Conservation (phyloP, 2,888 invertebrate genomes). For the Acrocera orbiculus region DNA sequence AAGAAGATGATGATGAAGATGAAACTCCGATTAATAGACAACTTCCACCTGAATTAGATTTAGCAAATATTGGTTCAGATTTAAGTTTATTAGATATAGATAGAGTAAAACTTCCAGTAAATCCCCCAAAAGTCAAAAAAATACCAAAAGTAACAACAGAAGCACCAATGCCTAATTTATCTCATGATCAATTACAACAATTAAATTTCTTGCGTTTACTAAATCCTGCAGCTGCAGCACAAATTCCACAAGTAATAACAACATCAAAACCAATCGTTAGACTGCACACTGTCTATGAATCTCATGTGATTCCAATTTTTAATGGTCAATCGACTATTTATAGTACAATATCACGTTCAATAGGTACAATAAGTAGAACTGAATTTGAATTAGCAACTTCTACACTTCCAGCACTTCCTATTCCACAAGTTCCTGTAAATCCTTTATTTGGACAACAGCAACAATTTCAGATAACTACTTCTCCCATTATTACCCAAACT, state of each 20-base stretch:
- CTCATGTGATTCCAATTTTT: constrained; percentile 61
- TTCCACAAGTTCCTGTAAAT: constrained; percentile 31
- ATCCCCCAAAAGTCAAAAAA: constrained; percentile 21
- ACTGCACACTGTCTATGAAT: constrained; percentile 63
- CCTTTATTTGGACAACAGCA: constrained; percentile 43
- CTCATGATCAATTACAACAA: constrained; percentile 50
- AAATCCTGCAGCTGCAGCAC: constrained; percentile 45
- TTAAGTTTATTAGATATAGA: constrained; percentile 55
- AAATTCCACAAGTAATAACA: constrained; percentile 53
- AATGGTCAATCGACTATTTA: constrained; percentile 57
- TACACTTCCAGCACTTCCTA: constrained; percentile 42
- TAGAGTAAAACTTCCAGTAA: constrained; percentile 39
- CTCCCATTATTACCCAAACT: constrained; percentile 64
- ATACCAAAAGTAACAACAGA: constrained; percentile 22
- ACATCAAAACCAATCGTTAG: constrained; percentile 60
- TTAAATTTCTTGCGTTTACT: constrained; percentile 53
- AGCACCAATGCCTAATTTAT: constrained; percentile 24
- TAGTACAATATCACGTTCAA: constrained; percentile 60
- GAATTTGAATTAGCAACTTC: constrained; percentile 62
- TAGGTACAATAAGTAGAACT: constrained; percentile 62
- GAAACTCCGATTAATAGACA: constrained; percentile 29
- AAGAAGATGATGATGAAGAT: constrained; percentile 39
- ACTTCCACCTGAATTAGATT: constrained; percentile 46
- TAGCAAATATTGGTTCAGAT: constrained; percentile 53
- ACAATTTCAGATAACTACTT: constrained; percentile 59